Conservation (phyloP, 1,140 invertebrate genomes). For the Hycleus phaleratus region DNA sequence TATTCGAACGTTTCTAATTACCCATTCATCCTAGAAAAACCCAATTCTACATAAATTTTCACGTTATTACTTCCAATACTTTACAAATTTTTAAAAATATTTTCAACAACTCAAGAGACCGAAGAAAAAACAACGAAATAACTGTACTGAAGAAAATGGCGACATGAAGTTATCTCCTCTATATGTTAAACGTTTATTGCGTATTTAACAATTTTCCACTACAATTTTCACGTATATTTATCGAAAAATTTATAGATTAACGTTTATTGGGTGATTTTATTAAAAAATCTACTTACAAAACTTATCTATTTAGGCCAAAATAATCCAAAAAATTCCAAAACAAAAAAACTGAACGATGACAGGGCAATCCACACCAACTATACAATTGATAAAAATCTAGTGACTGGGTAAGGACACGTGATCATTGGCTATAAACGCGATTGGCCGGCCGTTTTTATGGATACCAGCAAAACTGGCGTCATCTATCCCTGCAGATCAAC, state of each 20-base stretch:
- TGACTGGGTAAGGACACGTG: neutral
- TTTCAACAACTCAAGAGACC: neutral
- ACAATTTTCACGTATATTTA: neutral
- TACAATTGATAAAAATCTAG: slow-evolving; percentile 1
- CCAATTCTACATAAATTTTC: too few species aligned
- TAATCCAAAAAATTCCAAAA: slow-evolving; percentile 1
- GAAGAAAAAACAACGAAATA: neutral
- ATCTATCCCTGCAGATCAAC: neutral
- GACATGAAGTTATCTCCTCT: slow-evolving; percentile 5
- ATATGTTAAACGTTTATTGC: neutral
- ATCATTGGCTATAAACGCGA: neutral
- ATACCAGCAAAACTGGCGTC: neutral
- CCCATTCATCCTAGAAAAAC: too few species aligned
- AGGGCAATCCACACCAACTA: slow-evolving; percentile 20
- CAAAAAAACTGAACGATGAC: slow-evolving; percentile 20
- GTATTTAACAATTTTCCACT: neutral
- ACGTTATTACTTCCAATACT: too few species aligned
- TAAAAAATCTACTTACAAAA: slow-evolving; percentile 17
- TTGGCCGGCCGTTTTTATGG: neutral
- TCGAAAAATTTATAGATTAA: neutral
- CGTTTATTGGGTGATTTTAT: neutral
- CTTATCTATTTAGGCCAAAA: slow-evolving; percentile 16
- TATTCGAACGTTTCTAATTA: too few species aligned
- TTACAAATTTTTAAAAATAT: neutral
- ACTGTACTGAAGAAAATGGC: slow-evolving; percentile 12